Conservation (phyloP, 2,113 vertebrate genomes). For the Aptenodytes patagonicus region DNA sequence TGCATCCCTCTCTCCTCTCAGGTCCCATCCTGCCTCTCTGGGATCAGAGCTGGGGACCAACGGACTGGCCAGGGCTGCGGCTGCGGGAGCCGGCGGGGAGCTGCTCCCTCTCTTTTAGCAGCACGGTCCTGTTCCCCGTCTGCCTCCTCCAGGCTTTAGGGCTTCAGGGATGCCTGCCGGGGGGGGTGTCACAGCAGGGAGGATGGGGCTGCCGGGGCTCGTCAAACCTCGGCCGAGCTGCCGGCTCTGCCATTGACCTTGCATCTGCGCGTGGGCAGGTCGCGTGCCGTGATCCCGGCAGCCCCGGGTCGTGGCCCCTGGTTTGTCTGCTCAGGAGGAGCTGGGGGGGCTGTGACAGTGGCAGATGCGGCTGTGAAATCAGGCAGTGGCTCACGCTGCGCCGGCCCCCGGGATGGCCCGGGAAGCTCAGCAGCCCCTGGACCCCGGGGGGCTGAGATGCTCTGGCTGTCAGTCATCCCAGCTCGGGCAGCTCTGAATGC, state of each 20-base stretch:
- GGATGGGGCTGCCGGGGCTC: background rate
- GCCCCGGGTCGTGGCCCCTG: background rate
- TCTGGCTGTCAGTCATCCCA: accelerated
- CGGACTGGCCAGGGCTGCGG: background rate
- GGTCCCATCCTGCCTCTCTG: background rate
- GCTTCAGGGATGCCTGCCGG: background rate
- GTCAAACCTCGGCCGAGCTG: accelerated
- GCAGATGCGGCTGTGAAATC: background rate
- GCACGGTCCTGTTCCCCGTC: background rate
- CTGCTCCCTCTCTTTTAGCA: background rate
- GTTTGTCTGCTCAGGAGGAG: background rate
- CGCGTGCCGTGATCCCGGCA: accelerated
- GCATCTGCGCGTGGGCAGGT: accelerated
- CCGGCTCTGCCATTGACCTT: background rate
- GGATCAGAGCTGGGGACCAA: background rate
- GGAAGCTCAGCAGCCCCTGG: background rate
- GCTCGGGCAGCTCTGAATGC: accelerated
- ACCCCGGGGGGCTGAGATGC: background rate
- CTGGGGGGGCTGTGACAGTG: background rate
- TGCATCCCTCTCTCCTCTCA: background rate
- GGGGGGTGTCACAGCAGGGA: background rate
- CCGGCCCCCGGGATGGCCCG: background rate
- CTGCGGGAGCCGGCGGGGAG: background rate
- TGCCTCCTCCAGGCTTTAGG: background rate
- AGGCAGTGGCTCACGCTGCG: background rate